Evolutionary conservation across 2,113 vertebrate species (phyloP).

Genomic region (Chionodraco myersi): DNA sequence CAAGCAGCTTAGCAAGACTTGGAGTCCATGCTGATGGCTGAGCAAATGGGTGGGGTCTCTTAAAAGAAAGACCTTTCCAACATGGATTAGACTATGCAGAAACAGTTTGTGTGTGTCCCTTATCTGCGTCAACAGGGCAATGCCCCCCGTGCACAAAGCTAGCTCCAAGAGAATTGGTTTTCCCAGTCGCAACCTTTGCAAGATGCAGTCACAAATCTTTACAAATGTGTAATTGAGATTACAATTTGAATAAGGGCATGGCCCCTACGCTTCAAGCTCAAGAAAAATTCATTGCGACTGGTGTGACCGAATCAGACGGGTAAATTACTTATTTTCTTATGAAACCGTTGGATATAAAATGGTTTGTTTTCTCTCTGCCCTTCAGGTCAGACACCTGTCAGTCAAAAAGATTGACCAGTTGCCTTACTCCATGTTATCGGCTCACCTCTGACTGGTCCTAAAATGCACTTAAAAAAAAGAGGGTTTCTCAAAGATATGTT

Average conservation of each 20-base stretch:
- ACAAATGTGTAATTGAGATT: too few relatives aligned
- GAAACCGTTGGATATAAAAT: not conserved
- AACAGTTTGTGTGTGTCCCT: not conserved
- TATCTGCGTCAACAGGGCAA: not conserved
- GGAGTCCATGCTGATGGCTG: conserved; percentile 3
- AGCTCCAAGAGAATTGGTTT: not conserved
- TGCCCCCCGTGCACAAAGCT: not conserved
- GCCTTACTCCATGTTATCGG: too few relatives aligned
- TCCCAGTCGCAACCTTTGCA: not conserved
- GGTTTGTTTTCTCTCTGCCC: conserved; percentile 2
- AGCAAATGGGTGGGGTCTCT: not conserved
- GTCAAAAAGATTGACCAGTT: too few relatives aligned
- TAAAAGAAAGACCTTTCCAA: conserved; percentile 9
- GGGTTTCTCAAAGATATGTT: not conserved
- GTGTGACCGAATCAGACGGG: not conserved
- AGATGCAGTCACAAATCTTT: too few relatives aligned
- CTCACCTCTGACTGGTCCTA: too few relatives aligned
- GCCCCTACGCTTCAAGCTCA: too few relatives aligned
- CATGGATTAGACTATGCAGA: not conserved
- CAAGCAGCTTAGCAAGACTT: conserved; percentile 13
- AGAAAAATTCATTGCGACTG: too few relatives aligned
- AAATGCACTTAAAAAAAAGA: conserved; percentile 4
- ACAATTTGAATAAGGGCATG: too few relatives aligned
- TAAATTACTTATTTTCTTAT: not conserved
- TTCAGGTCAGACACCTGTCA: conserved; percentile 10